phyloP scores from a whole-genome alignment of 2,797 vertebrate species.

The Pagetopsis macropterus region DNA sequence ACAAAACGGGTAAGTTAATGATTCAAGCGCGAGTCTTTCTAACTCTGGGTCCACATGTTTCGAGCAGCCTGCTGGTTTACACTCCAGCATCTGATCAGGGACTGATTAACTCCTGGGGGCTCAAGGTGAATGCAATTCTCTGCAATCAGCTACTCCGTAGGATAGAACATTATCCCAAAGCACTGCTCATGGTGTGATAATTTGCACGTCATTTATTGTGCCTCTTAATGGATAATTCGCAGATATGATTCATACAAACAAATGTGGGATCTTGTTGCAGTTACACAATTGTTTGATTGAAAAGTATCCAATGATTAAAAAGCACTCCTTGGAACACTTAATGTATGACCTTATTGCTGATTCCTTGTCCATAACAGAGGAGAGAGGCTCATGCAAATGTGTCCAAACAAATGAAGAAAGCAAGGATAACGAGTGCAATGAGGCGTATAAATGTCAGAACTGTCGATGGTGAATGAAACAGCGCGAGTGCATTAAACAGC shows the following conservation, averaged over 20 bases:
- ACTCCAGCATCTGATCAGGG: constrained; percentile 42
- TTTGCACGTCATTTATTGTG: constrained; percentile 5
- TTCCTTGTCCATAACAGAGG: background rate
- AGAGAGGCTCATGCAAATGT: background rate
- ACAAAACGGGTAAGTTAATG: constrained; percentile 26
- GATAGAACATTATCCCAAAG: constrained; percentile 25
- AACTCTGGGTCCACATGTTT: constrained; percentile 21
- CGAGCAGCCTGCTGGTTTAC: constrained; percentile 33
- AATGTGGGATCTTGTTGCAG: background rate
- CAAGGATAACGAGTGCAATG: background rate
- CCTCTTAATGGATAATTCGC: constrained; percentile 3
- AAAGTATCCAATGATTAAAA: background rate
- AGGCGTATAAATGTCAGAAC: background rate
- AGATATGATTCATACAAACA: background rate
- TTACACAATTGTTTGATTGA: background rate
- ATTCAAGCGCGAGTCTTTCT: background rate
- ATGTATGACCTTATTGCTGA: background rate
- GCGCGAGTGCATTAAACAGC: background rate
- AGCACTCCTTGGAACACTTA: background rate
- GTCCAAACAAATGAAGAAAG: background rate
- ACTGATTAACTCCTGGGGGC: constrained; percentile 37
- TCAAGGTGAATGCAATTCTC: constrained; percentile 47
- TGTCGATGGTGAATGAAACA: background rate
- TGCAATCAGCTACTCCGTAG: constrained; percentile 45
- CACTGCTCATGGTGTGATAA: constrained; percentile 1